These are phyloP conservation scores for Acronicta psi DNA, from an alignment of 2,888 invertebrate species.

Conservation along the genomic window DNA sequence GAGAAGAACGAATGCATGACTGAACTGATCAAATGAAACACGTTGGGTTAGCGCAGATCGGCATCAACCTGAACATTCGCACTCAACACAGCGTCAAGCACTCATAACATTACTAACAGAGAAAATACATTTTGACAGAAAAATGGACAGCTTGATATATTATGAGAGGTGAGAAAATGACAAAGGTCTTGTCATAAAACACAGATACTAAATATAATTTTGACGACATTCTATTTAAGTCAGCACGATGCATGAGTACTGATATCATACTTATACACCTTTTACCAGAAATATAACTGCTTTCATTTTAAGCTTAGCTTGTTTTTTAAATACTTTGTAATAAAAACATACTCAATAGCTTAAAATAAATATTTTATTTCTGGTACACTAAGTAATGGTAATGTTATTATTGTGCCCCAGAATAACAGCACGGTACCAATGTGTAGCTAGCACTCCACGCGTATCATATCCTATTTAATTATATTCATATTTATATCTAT, in stretches of 20 bases:
- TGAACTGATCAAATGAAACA: slow-evolving; percentile 21
- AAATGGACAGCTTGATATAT: slow-evolving; percentile 76
- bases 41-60: slow-evolving; percentile 12
- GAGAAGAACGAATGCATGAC: slow-evolving; percentile 35
- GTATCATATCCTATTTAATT: slow-evolving; percentile 6
- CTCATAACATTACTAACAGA: slow-evolving; percentile 63
- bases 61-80: slow-evolving; percentile 30
- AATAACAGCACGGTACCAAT: slow-evolving; percentile 43
- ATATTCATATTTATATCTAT: slow-evolving; percentile 23
- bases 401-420: slow-evolving; percentile 31
- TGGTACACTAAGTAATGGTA: slow-evolving; percentile 39
- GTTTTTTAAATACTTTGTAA: neutral
- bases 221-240: slow-evolving; percentile 21
- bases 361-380: slow-evolving; percentile 37
- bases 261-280: slow-evolving; percentile 30
- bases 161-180: slow-evolving; percentile 75
- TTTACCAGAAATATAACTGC: slow-evolving; percentile 38
- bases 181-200: slow-evolving; percentile 45
- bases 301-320: slow-evolving; percentile 32
- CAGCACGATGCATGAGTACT: slow-evolving; percentile 75
- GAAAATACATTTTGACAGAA: slow-evolving; percentile 79
- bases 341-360: slow-evolving; percentile 12
- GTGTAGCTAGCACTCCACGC: slow-evolving; percentile 45
- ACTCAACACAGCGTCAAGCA: slow-evolving; percentile 48
- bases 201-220: slow-evolving; percentile 31